Evolutionary conservation across 2,113 vertebrate genomes (phyloP).

Genomic region (Eulemur rufifrons): DNA sequence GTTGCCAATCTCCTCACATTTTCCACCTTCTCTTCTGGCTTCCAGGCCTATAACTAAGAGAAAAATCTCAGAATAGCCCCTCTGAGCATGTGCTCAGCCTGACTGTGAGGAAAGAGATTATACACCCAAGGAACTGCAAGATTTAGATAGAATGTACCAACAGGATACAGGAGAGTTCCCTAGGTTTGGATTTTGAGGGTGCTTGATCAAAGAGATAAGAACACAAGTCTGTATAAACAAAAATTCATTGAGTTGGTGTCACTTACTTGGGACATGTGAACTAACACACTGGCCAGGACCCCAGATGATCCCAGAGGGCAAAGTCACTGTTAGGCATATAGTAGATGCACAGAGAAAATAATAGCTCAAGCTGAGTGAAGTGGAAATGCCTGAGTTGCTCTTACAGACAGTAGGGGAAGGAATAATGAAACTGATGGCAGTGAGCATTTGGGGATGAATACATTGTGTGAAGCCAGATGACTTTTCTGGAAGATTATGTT

Average conservation of each 20-base stretch:
- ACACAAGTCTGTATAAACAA: background rate
- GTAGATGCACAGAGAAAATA: background rate
- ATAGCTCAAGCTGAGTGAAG: background rate
- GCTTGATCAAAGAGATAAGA: background rate
- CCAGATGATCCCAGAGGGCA: background rate
- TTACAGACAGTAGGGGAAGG: background rate
- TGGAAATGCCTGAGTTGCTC: background rate
- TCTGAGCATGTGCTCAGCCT: background rate
- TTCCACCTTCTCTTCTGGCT: background rate
- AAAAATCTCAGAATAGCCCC: background rate
- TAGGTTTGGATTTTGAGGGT: background rate
- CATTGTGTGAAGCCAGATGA: background rate
- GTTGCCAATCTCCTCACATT: background rate
- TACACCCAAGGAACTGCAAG: background rate
- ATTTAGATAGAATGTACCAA: background rate
- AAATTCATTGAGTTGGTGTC: background rate
- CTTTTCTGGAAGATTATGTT: background rate
- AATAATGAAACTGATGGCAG: background rate
- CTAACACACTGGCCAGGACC: background rate
- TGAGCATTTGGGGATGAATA: background rate
- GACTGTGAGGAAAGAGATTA: background rate
- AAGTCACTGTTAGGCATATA: background rate
- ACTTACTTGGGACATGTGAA: background rate
- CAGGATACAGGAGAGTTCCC: background rate
- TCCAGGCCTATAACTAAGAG: background rate